These are phyloP conservation scores for Meloe dianella DNA, from an alignment of 2,888 invertebrate genomes.

Conservation along the genomic window DNA sequence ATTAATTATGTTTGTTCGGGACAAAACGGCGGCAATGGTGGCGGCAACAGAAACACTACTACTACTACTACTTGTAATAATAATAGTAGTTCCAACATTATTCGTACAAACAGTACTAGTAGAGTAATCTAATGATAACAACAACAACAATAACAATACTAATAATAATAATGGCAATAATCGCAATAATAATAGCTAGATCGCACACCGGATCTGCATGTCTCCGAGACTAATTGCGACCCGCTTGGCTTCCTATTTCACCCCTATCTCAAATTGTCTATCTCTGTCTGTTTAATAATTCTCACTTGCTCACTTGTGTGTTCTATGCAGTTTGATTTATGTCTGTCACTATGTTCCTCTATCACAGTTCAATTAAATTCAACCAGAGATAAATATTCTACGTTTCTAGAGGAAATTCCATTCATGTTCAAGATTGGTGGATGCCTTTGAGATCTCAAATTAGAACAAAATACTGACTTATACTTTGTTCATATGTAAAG, in stretches of 20 bases:
- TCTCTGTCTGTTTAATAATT: background rate
- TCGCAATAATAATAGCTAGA: slow-evolving; percentile 17
- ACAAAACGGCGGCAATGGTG: slow-evolving; percentile 13
- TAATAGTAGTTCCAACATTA: background rate
- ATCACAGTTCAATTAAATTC: slow-evolving; percentile 9
- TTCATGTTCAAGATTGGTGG: background rate
- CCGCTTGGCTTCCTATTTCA: slow-evolving; percentile 13
- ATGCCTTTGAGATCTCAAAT: background rate
- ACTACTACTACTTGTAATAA: background rate
- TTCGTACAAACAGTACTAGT: background rate
- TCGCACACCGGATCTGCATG: slow-evolving; percentile 19
- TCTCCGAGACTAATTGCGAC: slow-evolving; percentile 14
- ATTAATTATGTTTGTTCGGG: slow-evolving; percentile 28
- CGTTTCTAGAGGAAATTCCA: background rate
- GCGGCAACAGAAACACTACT: background rate
- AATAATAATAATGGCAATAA: slow-evolving; percentile 3
- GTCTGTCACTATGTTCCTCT: slow-evolving; percentile 8
- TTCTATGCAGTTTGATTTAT: slow-evolving; percentile 3
- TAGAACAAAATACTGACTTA: background rate
- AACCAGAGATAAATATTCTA: background rate
- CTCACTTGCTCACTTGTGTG: background rate
- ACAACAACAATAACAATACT: slow-evolving; percentile 11
- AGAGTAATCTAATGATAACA: slow-evolving; percentile 5
- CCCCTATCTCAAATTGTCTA: slow-evolving; percentile 9
- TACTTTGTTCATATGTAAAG: background rate